Evolutionary conservation across 1,140 invertebrate genomes (phyloP), one percentile per base, ranked within the genome.

Genomic region (Pogonognathellus flavescens): DNA sequence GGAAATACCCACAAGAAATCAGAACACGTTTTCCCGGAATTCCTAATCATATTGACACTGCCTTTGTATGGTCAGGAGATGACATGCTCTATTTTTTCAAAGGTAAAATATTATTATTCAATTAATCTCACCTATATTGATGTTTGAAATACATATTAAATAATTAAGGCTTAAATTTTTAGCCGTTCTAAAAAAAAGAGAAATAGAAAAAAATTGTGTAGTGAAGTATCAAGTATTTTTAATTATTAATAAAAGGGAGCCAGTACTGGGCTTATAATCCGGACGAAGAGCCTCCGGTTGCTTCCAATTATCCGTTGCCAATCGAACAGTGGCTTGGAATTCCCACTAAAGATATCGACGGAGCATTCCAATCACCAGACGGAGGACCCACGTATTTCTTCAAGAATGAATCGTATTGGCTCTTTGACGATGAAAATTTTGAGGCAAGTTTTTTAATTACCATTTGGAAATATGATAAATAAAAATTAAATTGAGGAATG

Each of bases 311-410:
- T n/a, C 85, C 85, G 0, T 57, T 86, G n/a, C 85, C 85, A 3
- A 80, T 86, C 60, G 31, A 55, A 13, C 85, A 86, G 50, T 86
- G 85, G 85, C 22, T 55, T 50, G 85, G 82, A 60, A n/a, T 86
- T 8, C 85, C 85, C 2, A 18, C 66, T 1, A 84, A 86, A 80
- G 82, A 84, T 6, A 92, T 98, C 82, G 96, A 98, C 89, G 94
- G 96, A 0, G 93, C 97, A 83, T 96, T 97, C 89, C 97, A 95
- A 89, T 94, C 95, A 0, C 94, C 94, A 1, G 94, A 95, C 86
- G 95, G 95, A 3, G 95, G 95, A 5, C 92, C 93, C 41, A 97
- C 96, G 0, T 97, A 95, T 90, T 94, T 95, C n/a, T 97, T 98
- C 91, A 97, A 97, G 93, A 95, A 95, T 93, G 85, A 80, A 9